Evolutionary conservation across 2,888 invertebrate genomes (phyloP).

Genomic region (Stenichneumon culpator): DNA sequence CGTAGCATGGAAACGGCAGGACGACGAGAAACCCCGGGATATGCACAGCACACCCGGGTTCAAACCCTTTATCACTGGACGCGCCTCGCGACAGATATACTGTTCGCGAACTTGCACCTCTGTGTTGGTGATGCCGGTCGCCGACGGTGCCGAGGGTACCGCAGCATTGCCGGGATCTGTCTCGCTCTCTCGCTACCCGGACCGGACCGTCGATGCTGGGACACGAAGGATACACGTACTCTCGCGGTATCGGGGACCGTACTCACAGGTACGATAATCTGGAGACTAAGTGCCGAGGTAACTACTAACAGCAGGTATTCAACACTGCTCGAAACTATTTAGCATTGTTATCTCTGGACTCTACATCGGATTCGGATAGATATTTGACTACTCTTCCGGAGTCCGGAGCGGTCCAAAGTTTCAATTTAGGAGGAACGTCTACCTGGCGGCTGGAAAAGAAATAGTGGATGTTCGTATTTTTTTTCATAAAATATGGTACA

Average conservation of each 20-base stretch:
- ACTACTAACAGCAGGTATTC: constrained; percentile 45
- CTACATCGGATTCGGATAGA: background rate
- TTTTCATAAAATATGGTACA: no score
- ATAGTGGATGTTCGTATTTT: no score
- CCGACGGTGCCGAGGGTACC: constrained; percentile 31
- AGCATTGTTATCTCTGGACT: constrained; percentile 23
- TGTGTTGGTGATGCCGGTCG: constrained; percentile 47
- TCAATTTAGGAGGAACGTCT: background rate
- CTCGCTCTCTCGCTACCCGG: background rate
- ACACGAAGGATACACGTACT: constrained; percentile 4
- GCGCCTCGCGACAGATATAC: constrained; percentile 74
- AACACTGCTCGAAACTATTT: constrained; percentile 51
- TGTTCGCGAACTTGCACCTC: constrained; percentile 74
- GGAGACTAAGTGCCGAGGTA: constrained; percentile 33
- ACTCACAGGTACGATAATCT: constrained; percentile 6
- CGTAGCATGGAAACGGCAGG: constrained; percentile 2
- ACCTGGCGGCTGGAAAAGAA: background rate
- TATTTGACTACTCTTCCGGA: background rate
- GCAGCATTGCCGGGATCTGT: background rate
- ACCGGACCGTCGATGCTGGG: constrained; percentile 20
- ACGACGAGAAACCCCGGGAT: constrained; percentile 2
- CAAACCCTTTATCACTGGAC: constrained; percentile 76
- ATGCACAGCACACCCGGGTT: constrained; percentile 39
- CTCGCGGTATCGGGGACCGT: background rate
- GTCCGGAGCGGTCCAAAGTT: background rate